These are phyloP conservation scores for Erebia epiphron DNA, from an alignment of 2,888 invertebrate species.

Conservation along the genomic window DNA sequence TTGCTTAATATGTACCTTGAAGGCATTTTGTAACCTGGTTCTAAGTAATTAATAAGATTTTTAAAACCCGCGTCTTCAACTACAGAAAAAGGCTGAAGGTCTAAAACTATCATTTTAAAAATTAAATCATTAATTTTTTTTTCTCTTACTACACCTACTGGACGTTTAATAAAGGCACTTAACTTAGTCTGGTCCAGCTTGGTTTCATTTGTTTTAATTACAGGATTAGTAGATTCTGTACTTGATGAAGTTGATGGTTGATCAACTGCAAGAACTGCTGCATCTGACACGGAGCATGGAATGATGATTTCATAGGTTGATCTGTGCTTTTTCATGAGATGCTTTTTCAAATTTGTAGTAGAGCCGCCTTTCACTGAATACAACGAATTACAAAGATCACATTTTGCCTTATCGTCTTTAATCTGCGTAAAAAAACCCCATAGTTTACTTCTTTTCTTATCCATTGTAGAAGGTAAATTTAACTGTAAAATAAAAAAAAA, in stretches of 20 bases:
- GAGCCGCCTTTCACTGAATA: too few species aligned
- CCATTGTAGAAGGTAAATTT: too few species aligned
- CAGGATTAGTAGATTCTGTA: too few species aligned
- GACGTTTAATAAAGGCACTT: constrained; percentile 25
- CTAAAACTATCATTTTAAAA: constrained; percentile 42
- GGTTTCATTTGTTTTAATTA: too few species aligned
- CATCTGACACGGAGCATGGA: constrained; percentile 40
- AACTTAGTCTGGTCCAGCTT: constrained; percentile 20
- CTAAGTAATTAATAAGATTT: constrained; percentile 42
- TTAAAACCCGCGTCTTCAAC: constrained; percentile 43
- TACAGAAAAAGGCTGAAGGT: constrained; percentile 43
- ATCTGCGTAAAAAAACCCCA: too few species aligned
- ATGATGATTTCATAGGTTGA: constrained; percentile 40
- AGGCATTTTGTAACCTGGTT: constrained; percentile 44
- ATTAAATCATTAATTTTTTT: constrained; percentile 21
- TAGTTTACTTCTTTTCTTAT: too few species aligned
- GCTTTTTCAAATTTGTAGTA: too few species aligned
- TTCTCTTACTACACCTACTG: too few species aligned
- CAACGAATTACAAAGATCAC: too few species aligned
- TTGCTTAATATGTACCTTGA: constrained; percentile 42
- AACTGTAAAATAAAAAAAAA: too few species aligned
- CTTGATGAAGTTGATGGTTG: too few species aligned
- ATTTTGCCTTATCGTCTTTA: too few species aligned
- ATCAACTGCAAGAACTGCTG: constrained; percentile 29
- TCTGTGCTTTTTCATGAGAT: not conserved